A percentile compares a stretch with the other conserved stretches of the same genome.
phyloP scores from a whole-genome alignment of 2,888 invertebrate genomes.

The Galerucella calmariensis region DNA sequence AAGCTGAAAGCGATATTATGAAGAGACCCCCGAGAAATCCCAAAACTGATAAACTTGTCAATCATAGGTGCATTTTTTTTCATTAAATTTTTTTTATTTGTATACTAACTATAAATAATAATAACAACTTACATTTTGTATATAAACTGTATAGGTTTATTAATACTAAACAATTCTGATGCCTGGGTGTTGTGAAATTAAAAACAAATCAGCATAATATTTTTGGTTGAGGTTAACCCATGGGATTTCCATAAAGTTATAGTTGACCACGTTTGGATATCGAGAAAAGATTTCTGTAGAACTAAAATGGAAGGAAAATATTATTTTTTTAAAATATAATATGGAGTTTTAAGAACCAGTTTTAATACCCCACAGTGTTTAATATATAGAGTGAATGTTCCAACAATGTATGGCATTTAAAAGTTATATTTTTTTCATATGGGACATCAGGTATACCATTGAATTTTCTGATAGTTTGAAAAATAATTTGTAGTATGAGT shows the following conservation, averaged over 20 bases:
- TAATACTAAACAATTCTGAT: conserved; percentile 42
- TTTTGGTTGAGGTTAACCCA: not conserved
- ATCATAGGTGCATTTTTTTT: conserved; percentile 78
- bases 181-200: conserved; percentile 38
- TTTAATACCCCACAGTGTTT: no score
- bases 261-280: not conserved
- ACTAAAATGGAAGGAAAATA: not conserved
- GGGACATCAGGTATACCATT: no score
- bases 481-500: no score
- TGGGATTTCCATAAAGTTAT: not conserved
- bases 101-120: conserved; percentile 3
- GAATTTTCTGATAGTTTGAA: no score
- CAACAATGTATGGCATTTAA: no score
- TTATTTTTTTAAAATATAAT: not conserved
- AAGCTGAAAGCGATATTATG: conserved; percentile 93
- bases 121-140: conserved; percentile 7
- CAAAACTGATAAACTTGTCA: conserved; percentile 90
- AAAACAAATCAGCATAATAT: conserved; percentile 39
- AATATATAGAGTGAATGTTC: no score
- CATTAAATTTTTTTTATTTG: conserved; percentile 29
- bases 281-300: not conserved
- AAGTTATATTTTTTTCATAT: no score
- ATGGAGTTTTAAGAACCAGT: no score
- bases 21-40: conserved; percentile 91
- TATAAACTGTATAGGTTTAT: not conserved